Evolutionary conservation across 2,888 invertebrate genomes (phyloP).

Genomic region (Pristionchus exspectatus): DNA sequence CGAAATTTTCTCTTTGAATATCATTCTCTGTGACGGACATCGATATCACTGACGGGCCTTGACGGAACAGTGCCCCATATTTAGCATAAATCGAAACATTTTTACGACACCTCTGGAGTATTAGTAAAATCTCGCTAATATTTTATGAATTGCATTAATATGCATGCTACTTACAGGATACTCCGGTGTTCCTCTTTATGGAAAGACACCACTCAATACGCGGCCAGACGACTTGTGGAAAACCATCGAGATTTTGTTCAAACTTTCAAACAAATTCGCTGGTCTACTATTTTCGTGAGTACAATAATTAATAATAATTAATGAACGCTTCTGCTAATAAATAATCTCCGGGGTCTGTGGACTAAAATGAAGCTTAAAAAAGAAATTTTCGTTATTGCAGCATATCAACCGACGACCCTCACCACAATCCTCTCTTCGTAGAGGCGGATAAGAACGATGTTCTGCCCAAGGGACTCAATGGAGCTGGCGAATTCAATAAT

Average conservation of each 20-base stretch:
- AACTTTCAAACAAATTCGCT: constrained; percentile 61
- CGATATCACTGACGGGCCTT: no score
- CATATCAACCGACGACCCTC: constrained; percentile 63
- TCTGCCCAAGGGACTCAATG: constrained; percentile 63
- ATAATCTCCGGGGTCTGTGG: not conserved
- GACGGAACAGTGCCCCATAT: no score
- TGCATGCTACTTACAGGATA: constrained; percentile 60
- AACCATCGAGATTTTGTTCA: constrained; percentile 65
- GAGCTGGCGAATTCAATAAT: constrained; percentile 58
- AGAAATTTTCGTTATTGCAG: constrained; percentile 60
- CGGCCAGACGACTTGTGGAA: constrained; percentile 67
- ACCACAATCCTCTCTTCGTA: constrained; percentile 61
- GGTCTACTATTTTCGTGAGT: constrained; percentile 63
- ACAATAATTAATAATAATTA: not conserved
- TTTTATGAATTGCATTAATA: not conserved
- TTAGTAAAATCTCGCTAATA: no score
- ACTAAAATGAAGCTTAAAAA: not conserved
- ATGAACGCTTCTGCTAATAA: not conserved
- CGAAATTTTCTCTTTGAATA: no score
- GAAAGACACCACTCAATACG: constrained; percentile 60
- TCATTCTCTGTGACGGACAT: no score
- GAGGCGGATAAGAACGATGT: constrained; percentile 67
- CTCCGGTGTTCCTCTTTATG: constrained; percentile 66
- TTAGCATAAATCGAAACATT: not conserved
- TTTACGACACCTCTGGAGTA: no score